Percentiles rank a stretch among this genome's conserved stretches.
Evolutionary conservation across 2,888 invertebrate species (phyloP).

Genomic region (Choristoneura rosaceana): DNA sequence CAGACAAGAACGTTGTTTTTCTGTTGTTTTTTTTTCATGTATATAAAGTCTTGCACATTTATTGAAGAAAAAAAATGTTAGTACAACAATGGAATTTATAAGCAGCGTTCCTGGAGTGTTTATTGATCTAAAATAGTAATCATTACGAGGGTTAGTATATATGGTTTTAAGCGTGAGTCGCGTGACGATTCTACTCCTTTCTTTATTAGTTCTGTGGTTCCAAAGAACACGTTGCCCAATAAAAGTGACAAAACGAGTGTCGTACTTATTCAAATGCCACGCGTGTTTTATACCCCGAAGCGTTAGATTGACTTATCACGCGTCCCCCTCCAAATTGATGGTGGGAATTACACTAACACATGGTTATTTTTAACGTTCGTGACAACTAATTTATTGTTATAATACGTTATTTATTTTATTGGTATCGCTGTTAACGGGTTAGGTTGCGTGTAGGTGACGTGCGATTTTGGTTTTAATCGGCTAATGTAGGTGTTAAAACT

Average conservation of each 20-base stretch:
- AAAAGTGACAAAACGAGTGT: slow-evolving; percentile 5
- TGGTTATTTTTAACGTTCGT: slow-evolving; percentile 50
- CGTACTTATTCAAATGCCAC: slow-evolving; percentile 36
- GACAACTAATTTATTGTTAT: slow-evolving; percentile 56
- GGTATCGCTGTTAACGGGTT: slow-evolving; percentile 38
- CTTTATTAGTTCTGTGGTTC: too few species aligned
- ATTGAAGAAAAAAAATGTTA: too few species aligned
- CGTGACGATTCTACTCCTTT: too few species aligned
- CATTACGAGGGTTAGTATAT: too few species aligned
- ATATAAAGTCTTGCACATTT: too few species aligned
- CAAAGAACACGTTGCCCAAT: background rate
- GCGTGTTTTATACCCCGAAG: slow-evolving; percentile 41
- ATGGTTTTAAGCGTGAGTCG: too few species aligned
- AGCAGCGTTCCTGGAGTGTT: too few species aligned
- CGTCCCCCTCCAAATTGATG: slow-evolving; percentile 26
- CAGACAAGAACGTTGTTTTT: too few species aligned
- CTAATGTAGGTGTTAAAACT: background rate
- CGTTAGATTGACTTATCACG: slow-evolving; percentile 59
- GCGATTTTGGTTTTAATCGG: background rate
- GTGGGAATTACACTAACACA: slow-evolving; percentile 46
- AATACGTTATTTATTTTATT: slow-evolving; percentile 62
- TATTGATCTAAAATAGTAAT: too few species aligned
- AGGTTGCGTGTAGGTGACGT: background rate
- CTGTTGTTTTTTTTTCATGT: too few species aligned
- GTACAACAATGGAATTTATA: too few species aligned